phyloP scores from a whole-genome alignment of 2,888 invertebrate genomes.

The Aspidiotus rigidus region DNA sequence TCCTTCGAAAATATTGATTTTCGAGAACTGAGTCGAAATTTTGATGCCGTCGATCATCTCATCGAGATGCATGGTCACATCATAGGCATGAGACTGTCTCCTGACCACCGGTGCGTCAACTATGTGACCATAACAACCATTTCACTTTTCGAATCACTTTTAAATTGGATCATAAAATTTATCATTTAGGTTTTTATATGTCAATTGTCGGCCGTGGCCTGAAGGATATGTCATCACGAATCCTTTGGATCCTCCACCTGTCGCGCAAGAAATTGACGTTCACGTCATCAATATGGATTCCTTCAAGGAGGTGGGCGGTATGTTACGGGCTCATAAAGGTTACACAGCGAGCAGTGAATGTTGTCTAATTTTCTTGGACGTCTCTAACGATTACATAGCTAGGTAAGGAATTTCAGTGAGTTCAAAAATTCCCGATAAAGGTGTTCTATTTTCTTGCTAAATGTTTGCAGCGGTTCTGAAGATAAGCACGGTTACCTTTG shows the following conservation, averaged over 20 bases:
- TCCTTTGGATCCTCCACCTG: conserved; percentile 70
- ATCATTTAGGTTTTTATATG: conserved; percentile 58
- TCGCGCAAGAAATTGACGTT: conserved; percentile 77
- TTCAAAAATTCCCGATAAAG: background rate
- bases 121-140: conserved; percentile 20
- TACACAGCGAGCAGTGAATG: conserved; percentile 77
- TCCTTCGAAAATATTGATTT: conserved; percentile 52
- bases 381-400: conserved; percentile 70
- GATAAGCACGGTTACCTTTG: conserved; percentile 73
- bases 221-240: conserved; percentile 62
- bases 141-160: conserved; percentile 10
- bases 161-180: conserved; percentile 16
- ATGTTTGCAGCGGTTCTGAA: conserved; percentile 61
- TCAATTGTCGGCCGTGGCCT: conserved; percentile 76
- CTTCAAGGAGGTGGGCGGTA: conserved; percentile 64
- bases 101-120: conserved; percentile 57
- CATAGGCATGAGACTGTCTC: conserved; percentile 76
- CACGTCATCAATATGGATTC: conserved; percentile 74
- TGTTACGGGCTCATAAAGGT: conserved; percentile 68
- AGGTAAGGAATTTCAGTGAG: conserved; percentile 2
- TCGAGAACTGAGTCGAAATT: conserved; percentile 57
- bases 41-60: conserved; percentile 66
- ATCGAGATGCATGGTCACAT: conserved; percentile 79
- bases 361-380: conserved; percentile 77
- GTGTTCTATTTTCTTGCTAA: conserved; percentile 40